Evolutionary conservation across 2,797 vertebrate species (phyloP).

Genomic region (Taeniopygia guttata): DNA sequence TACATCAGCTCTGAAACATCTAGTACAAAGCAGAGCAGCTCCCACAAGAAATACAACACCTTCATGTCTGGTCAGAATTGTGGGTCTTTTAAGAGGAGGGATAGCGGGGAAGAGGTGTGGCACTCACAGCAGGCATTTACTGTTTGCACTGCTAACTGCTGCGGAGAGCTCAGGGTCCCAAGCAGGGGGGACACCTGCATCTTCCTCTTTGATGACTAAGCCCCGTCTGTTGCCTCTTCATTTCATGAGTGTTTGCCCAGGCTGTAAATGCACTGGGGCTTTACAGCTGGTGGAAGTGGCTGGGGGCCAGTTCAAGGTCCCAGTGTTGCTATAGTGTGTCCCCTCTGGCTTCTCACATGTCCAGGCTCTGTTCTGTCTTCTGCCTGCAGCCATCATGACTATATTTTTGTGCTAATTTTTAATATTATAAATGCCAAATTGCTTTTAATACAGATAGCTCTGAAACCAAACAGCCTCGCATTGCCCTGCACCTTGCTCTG

Average conservation of each 20-base stretch:
- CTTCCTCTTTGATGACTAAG: background rate
- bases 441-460: background rate
- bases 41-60: fast-evolving
- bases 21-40: background rate
- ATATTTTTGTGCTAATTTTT: background rate
- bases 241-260: background rate
- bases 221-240: background rate
- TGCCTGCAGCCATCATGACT: background rate
- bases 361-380: background rate
- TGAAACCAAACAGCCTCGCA: background rate
- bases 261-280: background rate
- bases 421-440: background rate
- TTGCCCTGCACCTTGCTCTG: background rate
- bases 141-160: background rate
- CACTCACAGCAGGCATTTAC: background rate
- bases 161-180: background rate
- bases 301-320: background rate
- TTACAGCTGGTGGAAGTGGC: background rate
- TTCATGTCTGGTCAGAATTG: background rate
- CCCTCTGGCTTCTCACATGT: background rate
- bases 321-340: fast-evolving
- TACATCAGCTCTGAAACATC: background rate
- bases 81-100: background rate
- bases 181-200: background rate
- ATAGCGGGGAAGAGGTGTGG: background rate